Evolutionary conservation across 1,140 invertebrate species (phyloP).

Genomic region (Neelides sp.): DNA sequence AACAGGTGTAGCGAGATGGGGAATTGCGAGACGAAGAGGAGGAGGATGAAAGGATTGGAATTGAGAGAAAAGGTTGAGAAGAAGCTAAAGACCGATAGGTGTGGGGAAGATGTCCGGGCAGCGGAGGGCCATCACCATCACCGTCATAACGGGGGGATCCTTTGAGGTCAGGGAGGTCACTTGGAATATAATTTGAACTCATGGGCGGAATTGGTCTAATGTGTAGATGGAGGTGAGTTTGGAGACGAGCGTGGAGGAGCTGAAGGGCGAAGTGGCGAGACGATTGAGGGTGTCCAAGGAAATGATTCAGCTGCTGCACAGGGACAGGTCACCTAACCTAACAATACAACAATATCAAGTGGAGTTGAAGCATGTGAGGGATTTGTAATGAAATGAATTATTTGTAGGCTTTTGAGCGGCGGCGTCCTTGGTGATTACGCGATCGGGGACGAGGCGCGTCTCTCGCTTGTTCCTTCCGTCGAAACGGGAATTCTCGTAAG

Average conservation of each 20-base stretch:
- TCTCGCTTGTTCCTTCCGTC: conserved; percentile 79
- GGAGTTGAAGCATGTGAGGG: background rate
- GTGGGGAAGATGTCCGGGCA: no score
- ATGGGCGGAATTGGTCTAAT: no score
- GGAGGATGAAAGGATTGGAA: no score
- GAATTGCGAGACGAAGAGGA: no score
- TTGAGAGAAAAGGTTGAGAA: no score
- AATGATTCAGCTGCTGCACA: conserved; percentile 76
- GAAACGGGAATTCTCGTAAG: conserved; percentile 87
- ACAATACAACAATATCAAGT: background rate
- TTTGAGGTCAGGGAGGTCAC: no score
- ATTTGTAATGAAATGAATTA: conserved; percentile 16
- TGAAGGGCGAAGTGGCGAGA: conserved; percentile 83
- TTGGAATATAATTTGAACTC: no score
- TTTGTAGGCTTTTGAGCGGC: conserved; percentile 71
- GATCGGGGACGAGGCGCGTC: conserved; percentile 68
- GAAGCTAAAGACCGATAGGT: no score
- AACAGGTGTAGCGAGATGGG: no score
- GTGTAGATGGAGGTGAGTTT: no score
- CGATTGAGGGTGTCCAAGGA: conserved; percentile 80
- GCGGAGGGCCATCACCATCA: no score
- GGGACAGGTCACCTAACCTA: conserved; percentile 56
- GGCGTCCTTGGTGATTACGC: conserved; percentile 75
- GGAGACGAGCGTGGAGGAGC: conserved; percentile 71
- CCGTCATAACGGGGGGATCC: no score